Evolutionary conservation across 2,888 invertebrate species (phyloP).

Genomic region (Rotaria magnacalcarata): DNA sequence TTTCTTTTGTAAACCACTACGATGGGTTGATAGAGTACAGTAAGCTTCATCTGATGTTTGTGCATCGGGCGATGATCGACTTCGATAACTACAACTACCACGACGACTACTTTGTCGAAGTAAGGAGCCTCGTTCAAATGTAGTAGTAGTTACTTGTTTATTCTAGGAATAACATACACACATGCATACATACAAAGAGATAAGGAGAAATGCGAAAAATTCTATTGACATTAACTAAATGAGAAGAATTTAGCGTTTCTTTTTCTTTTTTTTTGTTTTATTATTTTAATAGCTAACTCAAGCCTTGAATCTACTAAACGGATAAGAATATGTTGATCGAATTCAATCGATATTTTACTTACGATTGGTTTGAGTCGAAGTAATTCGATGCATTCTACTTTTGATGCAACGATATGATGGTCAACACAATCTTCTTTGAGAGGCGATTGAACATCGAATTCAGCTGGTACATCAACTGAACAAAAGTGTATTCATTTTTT

Average conservation of each 20-base stretch:
- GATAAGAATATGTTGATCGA: background rate
- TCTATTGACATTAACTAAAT: background rate
- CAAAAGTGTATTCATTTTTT: background rate
- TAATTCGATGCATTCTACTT: constrained; percentile 13
- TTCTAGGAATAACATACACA: constrained; percentile 8
- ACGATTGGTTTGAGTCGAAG: background rate
- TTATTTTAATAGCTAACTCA: background rate
- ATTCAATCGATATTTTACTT: background rate
- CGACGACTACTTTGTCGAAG: constrained; percentile 19
- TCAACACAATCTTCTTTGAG: background rate
- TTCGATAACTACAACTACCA: background rate
- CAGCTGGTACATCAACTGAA: constrained; percentile 22
- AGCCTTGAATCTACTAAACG: background rate
- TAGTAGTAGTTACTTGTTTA: background rate
- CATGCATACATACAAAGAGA: background rate
- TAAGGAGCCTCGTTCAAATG: background rate
- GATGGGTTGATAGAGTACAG: constrained; percentile 5
- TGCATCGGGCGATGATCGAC: constrained; percentile 16
- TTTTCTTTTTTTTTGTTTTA: background rate
- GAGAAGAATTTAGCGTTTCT: background rate
- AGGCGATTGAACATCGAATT: background rate
- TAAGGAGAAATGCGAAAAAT: background rate
- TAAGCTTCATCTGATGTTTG: constrained; percentile 24
- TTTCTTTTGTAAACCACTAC: constrained; percentile 1
- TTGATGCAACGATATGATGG: background rate